A percentile compares a stretch with the other conserved stretches of the same genome.
Conservation (phyloP, 2,113 vertebrate species). For the Ariopsis seemanni region DNA sequence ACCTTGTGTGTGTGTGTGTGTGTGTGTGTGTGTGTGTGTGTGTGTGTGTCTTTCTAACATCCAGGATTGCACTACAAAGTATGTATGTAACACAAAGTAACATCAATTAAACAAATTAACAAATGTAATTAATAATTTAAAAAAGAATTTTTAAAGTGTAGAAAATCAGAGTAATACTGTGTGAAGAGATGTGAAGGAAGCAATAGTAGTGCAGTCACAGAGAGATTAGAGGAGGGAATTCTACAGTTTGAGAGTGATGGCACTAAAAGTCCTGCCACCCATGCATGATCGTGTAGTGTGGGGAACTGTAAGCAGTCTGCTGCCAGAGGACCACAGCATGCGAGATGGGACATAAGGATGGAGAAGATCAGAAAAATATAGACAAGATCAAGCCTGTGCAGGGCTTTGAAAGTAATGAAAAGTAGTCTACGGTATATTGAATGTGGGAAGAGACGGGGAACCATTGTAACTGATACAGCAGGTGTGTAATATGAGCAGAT, state of each 20-base stretch:
- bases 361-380: neutral
- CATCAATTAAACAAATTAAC: neutral
- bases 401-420: constrained; percentile 8
- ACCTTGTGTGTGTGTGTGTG: too few relatives aligned
- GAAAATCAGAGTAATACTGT: neutral
- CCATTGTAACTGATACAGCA: constrained; percentile 2
- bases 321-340: neutral
- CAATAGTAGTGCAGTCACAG: neutral
- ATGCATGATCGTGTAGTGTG: neutral
- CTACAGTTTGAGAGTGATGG: neutral
- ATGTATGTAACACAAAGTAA: neutral
- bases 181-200: neutral
- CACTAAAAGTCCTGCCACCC: neutral
- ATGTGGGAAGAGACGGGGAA: neutral
- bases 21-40: too few relatives aligned
- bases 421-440: neutral
- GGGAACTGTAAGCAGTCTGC: neutral
- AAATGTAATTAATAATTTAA: neutral
- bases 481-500: constrained; percentile 4
- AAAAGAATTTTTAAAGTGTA: neutral
- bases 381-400: neutral
- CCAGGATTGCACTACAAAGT: neutral
- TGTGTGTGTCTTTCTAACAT: neutral
- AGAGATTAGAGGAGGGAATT: neutral
- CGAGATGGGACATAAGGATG: neutral